Evolutionary conservation across 2,113 vertebrate species (phyloP), one percentile per base, ranked within the genome.

Genomic region (Euleptes europaea): DNA sequence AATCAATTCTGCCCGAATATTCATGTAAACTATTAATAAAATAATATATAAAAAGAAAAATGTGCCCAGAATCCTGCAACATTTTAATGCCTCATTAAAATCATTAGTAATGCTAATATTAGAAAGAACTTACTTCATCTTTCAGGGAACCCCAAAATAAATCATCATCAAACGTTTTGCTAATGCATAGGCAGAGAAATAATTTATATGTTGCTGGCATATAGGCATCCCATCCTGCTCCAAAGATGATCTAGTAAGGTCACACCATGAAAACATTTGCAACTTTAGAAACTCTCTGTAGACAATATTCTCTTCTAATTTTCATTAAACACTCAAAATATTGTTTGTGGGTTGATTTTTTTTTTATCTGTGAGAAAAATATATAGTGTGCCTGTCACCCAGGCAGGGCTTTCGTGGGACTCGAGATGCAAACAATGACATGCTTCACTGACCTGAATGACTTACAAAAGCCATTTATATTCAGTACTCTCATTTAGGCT

Each of bases 1-100:
- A 94, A 96, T 97, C 94, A 96, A 95, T 96, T 95, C 95, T 95
- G 92, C 92, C 95, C 94, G 93, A 94, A 96, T 93, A 95, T 93
- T 96, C 93, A 92, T 96, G 94, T 95, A 95, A 96, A 96, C 96
- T 96, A 96, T 97, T 96, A 96, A 97, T 96, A 96, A 95, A 96
- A 97, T 96, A 95, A 96, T 96, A 95, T 94, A 96, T 87, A 95
- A 95, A 96, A 97, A 97, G 96, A 96, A 97, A 97, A 97, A 97
- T 97, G 96, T 96, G 95, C 94, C 93, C 94, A 95, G 89, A 96
- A 95, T 96, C 94, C 91, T 93, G 93, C 95, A 96, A 96, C 96
- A 97, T 96, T 97, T 97, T 97, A 97, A 97, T 97, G 97, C 95
- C 96, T 97, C 97, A 97, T 97, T 97, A 97, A 96, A 97, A 97